Base-by-base conservation (phyloP, 2,797 vertebrate species). In the Coregonus suidteri region DNA sequence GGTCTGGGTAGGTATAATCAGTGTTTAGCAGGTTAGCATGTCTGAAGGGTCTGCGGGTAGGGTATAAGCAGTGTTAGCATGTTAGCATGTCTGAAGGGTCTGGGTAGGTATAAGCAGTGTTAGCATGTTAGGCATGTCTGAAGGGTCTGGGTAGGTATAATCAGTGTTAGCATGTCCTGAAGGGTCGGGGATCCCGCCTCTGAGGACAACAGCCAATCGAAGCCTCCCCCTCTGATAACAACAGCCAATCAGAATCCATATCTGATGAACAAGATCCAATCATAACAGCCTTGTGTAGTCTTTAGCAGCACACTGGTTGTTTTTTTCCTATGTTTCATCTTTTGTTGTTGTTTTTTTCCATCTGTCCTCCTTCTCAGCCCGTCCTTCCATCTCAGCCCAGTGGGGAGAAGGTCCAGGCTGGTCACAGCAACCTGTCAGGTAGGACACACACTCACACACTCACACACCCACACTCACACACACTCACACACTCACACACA, bases 341-440 rank as follows among this genome's bases (percentile, higher is more conserved):
- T 6, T 70, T n/a, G n/a, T n/a, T n/a, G n/a, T 4, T 25, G 52
- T 52, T 1, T 3, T 35, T 35, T 3, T 35, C 4, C 3, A 35
- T 31, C 30, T 2, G 0, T 77, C 4, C 0, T 80, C 3, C n/a
- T 68, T n/a, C n/a, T 68, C 34, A 91, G 90, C 90, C 89, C 0
- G 91, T 91, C 4, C 81, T 89, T 0, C 87, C 82, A 0, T 76
- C 80, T 54, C 74, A 71, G 53, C 78, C 86, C 0, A 0, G 74
- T 0, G 89, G 88, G 34, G 89, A 77, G 66, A 90, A 92, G n/a
- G 13, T 79, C 88, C 5, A 75, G 79, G 4, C 79, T 82, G 0
- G 85, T 88, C 2, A 71, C 75, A 11, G 37, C 30, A n/a, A 9
- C 6, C 69, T 47, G 41, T 51, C 69, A 71, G 69, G 69, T 71